Base-by-base conservation (phyloP, 1,140 invertebrate species). In the Microplitis mediator region DNA sequence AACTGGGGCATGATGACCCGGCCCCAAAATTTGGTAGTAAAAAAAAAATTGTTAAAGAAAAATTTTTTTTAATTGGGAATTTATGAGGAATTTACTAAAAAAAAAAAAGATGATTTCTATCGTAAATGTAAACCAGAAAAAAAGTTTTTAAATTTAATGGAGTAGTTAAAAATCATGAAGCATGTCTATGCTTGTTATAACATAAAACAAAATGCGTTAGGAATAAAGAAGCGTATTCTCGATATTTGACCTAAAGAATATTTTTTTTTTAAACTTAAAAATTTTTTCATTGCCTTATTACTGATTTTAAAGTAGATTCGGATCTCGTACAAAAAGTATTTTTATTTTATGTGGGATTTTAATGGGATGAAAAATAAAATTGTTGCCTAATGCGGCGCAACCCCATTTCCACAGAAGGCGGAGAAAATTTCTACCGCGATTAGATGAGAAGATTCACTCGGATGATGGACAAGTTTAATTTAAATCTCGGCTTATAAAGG, bases 371-470 rank as follows among this genome's bases (percentile, higher is more conserved):
- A 36, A 52, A 60, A 36, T 45, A 64, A 73, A 73, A 69, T 39
- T 50, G 68, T 73, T 51, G 14, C 54, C 63, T 69, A 69, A 69
- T 50, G 72, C n/a, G 71, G 63, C 36, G 36, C 72, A 73, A 69
- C 60, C 65, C 72, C 67, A 56, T 73, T 73, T 73, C 72, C 72
- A 13, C 66, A 73, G 65, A 73, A 69, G 72, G 72, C 62, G 60
- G 72, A 73, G 72, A 73, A 73, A 73, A 73, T 69, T 45, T 45
- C 39, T 45, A 45, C 66, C 23, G 61, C 66, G 66, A 52, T 54
- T 45, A 45, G 50, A 62, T n/a, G 14, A 31, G 60, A 35, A 35
- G 60, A 62, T 62, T 62, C 60, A 62, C 60, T 62, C 34, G 39
- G 39, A 45, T 62, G 60, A 36, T 39, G 32, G 60, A 35, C 35